Evolutionary conservation across 1,140 invertebrate species (phyloP), one percentile per base, ranked within the genome.

Genomic region (Bombus superbus): DNA sequence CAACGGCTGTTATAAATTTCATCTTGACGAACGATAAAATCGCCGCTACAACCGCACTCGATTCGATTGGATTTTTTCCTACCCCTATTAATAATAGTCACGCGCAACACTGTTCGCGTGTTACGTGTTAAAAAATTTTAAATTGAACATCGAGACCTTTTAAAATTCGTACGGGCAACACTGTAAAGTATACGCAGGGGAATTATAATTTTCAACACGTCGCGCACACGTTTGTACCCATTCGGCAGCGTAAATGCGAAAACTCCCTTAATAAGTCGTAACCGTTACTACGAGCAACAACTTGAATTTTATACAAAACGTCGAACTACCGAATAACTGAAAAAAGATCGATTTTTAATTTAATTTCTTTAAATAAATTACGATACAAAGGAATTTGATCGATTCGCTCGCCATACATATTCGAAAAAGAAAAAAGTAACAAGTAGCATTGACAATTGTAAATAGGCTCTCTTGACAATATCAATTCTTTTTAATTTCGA

Each of bases 71-170:
- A 38, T 64, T 66, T 66, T 69, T 66, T 66, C 10, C 44, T 53
- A 18, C 35, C 35, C 18, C 44, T 57, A 77, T 83, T 83, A 77
- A 83, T 83, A 83, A 83, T 83, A 78, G 74, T 69, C 82, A 78
- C 64, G 64, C 69, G 2, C 74, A 59, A 28, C 53, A 83, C 47
- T 59, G 82, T 78, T 83, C 64, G 28, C n/a, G 74, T 83, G 59
- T 78, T 69, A 69, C 74, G 82, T 83, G 73, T 53, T 57, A 59
- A 83, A 83, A 83, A 78, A 83, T 78, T 78, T 59, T 25, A 44
- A 69, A 78, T 59, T 77, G 47, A 59, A 68, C 72, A 42, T 28
- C 73, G 57, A 47, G 18, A 68, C 62, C 18, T 68, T 68, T 78
- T 69, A 71, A 83, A 83, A 78, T 83, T 83, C 75, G 66, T 66